Conservation (phyloP, 2,113 vertebrate species). For the Cephalopterus ornatus region DNA sequence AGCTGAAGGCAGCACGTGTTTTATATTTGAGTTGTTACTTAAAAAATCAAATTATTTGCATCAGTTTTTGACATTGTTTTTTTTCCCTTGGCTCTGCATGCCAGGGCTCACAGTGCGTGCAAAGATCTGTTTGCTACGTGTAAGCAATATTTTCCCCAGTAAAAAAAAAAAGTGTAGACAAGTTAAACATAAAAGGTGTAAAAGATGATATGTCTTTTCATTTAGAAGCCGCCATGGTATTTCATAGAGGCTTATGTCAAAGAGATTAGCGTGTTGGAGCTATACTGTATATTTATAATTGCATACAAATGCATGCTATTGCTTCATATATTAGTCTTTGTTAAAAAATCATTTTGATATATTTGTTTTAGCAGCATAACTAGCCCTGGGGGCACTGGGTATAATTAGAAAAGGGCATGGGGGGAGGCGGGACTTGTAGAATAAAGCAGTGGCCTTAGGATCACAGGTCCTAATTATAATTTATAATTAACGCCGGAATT, state of each 20-base stretch:
- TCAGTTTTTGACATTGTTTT: conserved; percentile 69
- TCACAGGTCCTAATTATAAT: conserved; percentile 73
- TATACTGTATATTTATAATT: conserved; percentile 38
- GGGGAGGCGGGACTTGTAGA: conserved; percentile 62
- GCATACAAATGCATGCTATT: conserved; percentile 63
- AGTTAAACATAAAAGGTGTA: conserved; percentile 66
- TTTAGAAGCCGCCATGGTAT: conserved; percentile 3
- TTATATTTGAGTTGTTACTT: conserved; percentile 67
- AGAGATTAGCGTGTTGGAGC: conserved; percentile 54
- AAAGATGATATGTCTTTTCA: conserved; percentile 55
- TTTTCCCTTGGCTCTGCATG: conserved; percentile 53
- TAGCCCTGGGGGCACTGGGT: conserved; percentile 66
- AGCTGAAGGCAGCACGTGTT: conserved; percentile 66
- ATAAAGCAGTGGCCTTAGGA: conserved; percentile 73
- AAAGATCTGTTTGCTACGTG: conserved; percentile 65
- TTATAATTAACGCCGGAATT: conserved; percentile 72
- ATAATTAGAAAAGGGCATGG: conserved; percentile 77
- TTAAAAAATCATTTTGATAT: conserved; percentile 77
- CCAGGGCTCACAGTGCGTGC: conserved; percentile 59
- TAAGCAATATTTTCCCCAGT: conserved; percentile 56
- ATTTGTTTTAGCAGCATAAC: conserved; percentile 80
- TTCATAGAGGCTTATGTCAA: conserved; percentile 56
- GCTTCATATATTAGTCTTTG: conserved; percentile 67
- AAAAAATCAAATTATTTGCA: conserved; percentile 65
- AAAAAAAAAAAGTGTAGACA: conserved; percentile 51